A percentile compares a stretch with the other conserved stretches of the same genome.
Conservation (phyloP, 2,797 vertebrate genomes). For the Melanotaenia maccullochi region DNA sequence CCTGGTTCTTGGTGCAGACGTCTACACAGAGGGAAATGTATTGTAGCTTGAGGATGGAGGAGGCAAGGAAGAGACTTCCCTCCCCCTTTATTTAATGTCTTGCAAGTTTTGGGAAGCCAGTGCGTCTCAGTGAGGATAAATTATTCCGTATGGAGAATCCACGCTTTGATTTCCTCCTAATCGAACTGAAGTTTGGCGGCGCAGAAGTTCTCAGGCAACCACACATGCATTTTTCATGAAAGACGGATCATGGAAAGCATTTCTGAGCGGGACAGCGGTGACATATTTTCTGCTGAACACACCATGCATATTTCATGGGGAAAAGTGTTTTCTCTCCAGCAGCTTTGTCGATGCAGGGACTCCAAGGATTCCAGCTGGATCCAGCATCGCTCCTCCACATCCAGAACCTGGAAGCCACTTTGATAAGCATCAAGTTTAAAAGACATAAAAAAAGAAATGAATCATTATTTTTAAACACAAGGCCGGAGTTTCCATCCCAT, state of each 20-base stretch:
- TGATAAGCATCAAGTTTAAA: constrained; percentile 12
- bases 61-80: constrained; percentile 20
- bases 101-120: constrained; percentile 21
- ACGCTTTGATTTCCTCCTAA: constrained; percentile 60
- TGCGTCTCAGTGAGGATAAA: constrained; percentile 49
- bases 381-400: constrained; percentile 1
- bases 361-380: constrained; percentile 32
- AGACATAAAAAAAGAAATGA: not conserved
- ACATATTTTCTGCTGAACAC: constrained; percentile 66
- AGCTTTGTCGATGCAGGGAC: constrained; percentile 45
- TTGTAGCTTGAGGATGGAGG: too few relatives aligned
- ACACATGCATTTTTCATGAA: constrained; percentile 68
- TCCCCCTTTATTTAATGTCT: constrained; percentile 26
- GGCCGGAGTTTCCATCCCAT: not conserved
- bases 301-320: constrained; percentile 69
- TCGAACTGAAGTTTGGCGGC: constrained; percentile 55
- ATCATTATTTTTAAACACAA: constrained; percentile 12
- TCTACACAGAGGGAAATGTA: too few relatives aligned
- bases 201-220: constrained; percentile 43
- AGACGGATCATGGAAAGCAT: constrained; percentile 51
- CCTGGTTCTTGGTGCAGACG: too few relatives aligned
- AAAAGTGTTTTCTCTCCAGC: constrained; percentile 57
- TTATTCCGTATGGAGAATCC: constrained; percentile 29
- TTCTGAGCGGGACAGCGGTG: constrained; percentile 40
- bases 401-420: constrained; percentile 11